These are phyloP conservation scores for Orthosia gothica DNA, from an alignment of 2,888 invertebrate genomes.

Conservation along the genomic window DNA sequence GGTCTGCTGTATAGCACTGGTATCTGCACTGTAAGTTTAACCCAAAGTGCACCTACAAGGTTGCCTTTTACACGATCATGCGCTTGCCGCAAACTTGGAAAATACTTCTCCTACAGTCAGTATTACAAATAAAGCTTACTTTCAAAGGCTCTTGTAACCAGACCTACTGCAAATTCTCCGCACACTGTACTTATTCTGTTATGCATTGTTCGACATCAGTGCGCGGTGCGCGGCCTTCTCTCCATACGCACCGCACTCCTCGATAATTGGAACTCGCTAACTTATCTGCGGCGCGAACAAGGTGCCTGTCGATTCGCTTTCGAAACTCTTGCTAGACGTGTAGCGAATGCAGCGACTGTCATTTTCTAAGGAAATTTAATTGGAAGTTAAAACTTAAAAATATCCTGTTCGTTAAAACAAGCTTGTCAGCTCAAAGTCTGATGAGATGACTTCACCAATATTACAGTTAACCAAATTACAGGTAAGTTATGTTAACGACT, in stretches of 20 bases:
- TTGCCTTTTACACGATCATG: background rate
- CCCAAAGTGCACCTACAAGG: background rate
- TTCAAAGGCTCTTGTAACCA: background rate
- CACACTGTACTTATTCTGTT: constrained; percentile 69
- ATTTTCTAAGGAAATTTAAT: background rate
- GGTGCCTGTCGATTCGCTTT: constrained; percentile 43
- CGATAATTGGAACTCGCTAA: constrained; percentile 82
- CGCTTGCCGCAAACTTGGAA: background rate
- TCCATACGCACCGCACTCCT: constrained; percentile 66
- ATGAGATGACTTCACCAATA: background rate
- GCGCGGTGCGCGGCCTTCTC: constrained; percentile 67
- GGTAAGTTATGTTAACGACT: constrained; percentile 19
- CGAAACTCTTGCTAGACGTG: background rate
- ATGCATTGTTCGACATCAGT: constrained; percentile 81
- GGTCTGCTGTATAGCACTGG: no score
- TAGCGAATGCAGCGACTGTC: background rate
- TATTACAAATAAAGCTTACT: no score
- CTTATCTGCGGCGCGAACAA: constrained; percentile 53
- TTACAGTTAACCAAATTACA: constrained; percentile 1
- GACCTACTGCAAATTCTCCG: constrained; percentile 9
- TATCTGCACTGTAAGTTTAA: no score
- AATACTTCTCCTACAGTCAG: background rate
- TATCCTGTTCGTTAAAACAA: background rate
- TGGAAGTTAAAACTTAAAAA: background rate
- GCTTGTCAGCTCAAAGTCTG: background rate